Evolutionary conservation across 2,797 vertebrate genomes (phyloP).

Genomic region (Peromyscus melanophrys): DNA sequence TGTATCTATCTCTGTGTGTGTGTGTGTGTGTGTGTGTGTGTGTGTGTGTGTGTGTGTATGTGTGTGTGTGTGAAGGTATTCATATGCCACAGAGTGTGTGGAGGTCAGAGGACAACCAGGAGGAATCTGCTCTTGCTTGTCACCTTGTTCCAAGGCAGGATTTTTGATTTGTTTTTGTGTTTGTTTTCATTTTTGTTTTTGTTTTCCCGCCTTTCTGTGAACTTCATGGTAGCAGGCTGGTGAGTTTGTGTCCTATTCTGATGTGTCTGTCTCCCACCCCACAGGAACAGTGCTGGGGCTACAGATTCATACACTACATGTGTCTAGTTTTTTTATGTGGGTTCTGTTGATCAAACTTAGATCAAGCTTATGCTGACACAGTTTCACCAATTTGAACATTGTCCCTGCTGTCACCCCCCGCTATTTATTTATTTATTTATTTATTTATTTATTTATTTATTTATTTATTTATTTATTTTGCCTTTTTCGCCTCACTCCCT

Average conservation of each 20-base stretch:
- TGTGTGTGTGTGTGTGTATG: not conserved
- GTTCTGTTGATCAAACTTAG: not conserved
- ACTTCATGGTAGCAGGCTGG: not conserved
- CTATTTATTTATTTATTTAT: no score
- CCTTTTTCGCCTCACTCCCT: not conserved
- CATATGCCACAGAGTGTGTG: not conserved
- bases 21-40: not conserved
- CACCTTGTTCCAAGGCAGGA: not conserved
- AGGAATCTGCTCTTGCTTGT: not conserved
- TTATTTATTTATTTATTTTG: no score
- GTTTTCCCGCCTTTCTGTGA: not conserved
- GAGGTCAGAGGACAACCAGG: not conserved
- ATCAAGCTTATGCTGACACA: not conserved
- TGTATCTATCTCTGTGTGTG: not conserved
- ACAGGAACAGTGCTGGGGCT: not conserved
- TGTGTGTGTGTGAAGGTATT: not conserved
- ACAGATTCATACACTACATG: not conserved
- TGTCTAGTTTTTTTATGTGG: no score
- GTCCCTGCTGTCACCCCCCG: not conserved
- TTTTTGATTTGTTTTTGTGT: not conserved
- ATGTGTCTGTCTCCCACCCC: no score
- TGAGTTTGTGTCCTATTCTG: not conserved
- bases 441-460: no score
- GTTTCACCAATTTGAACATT: not conserved
- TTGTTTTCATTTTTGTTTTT: not conserved